Evolutionary conservation across 2,113 vertebrate genomes (phyloP), one percentile per base, ranked within the genome.

Genomic region (Corythoichthys haematopterus): DNA sequence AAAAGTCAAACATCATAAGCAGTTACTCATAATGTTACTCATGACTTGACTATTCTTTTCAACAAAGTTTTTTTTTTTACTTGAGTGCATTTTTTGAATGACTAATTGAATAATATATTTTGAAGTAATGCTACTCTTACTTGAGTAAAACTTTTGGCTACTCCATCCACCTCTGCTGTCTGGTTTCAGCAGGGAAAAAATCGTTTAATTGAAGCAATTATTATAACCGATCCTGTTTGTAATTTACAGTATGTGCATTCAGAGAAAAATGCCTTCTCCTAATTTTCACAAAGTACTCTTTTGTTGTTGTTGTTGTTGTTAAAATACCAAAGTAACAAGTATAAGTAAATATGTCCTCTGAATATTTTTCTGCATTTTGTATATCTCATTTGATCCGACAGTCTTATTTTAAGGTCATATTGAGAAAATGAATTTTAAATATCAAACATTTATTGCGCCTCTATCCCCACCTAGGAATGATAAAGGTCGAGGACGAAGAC

Each of bases 261-360:
- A 92, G 84, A 94, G 93, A 28, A 93, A 95, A 94, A 92, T 91
- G 88, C 82, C 77, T 84, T 64, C 82, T 82, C 83, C 87, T 93
- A 93, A 94, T 94, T 93, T 91, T 75, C 70, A 28, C 20, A 28
- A 28, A 76, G 87, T 85, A 86, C 89, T 88, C 87, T 93, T 28
- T 28, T 28, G 20, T 28, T 28, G 20, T 28, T 28, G 20, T 28
- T 28, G 20, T 28, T 28, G 20, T 28, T 65, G 70, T 28, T 66
- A 12, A 59, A 79, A 78, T 82, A 82, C 59, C 63, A 40, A 37
- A 14, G 71, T 68, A 43, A 66, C 14, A 20, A 58, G 66, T 68
- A 67, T 68, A 79, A 80, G 80, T 78, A 79, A 33, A 79, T 73
- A 83, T 71, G 75, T 65, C 28, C n/a, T 20, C 2, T 53, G 28